These are phyloP conservation scores for Coecobrya sp. DNA, from an alignment of 2,888 invertebrate genomes.

Conservation along the genomic window DNA sequence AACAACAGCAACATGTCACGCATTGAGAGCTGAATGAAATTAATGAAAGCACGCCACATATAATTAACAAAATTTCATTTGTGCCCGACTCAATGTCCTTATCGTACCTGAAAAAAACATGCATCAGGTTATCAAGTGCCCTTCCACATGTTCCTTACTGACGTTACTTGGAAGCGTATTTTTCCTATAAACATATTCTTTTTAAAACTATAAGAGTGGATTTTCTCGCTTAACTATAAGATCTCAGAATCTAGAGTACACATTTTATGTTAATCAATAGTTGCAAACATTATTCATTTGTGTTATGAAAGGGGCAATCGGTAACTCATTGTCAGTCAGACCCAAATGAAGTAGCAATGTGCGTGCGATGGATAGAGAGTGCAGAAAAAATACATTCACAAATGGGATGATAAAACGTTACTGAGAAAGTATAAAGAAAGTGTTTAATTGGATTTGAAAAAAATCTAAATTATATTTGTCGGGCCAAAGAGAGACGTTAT, in stretches of 20 bases:
- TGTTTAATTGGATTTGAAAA: conserved; percentile 79
- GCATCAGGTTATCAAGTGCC: conserved; percentile 32
- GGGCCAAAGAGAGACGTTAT: conserved; percentile 68
- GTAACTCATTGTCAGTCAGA: conserved; percentile 14
- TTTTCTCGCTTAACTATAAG: not conserved
- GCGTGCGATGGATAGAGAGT: not conserved
- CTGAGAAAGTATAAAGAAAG: conserved; percentile 79
- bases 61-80: conserved; percentile 73
- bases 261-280: conserved; percentile 44
- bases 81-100: conserved; percentile 44
- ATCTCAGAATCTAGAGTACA: conserved; percentile 35
- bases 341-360: not conserved
- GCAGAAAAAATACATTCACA: conserved; percentile 24
- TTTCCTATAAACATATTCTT: not conserved
- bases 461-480: conserved; percentile 79
- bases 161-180: not conserved
- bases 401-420: conserved; percentile 61
- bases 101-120: conserved; percentile 11
- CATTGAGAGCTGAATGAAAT: conserved; percentile 72
- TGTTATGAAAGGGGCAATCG: conserved; percentile 13
- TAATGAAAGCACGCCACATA: conserved; percentile 78
- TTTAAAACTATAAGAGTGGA: conserved; percentile 21
- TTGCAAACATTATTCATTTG: conserved; percentile 57
- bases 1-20: conserved; percentile 71
- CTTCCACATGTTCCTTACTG: conserved; percentile 10